phyloP scores from a whole-genome alignment of 2,113 vertebrate genomes.

The Empidonax traillii region DNA sequence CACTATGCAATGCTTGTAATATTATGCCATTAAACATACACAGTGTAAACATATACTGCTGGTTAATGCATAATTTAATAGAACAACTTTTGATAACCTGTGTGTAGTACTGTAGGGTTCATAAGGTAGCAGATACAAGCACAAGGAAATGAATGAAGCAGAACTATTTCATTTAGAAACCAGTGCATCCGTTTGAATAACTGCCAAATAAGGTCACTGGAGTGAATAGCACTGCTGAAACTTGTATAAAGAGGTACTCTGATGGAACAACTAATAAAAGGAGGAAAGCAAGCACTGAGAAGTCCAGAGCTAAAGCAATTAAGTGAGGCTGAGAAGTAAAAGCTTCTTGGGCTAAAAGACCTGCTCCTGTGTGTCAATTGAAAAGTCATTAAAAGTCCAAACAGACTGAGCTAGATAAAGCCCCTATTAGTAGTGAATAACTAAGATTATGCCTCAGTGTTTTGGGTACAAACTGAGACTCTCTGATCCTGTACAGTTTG shows the following conservation, averaged over 20 bases:
- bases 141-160: not conserved
- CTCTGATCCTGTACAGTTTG: not conserved
- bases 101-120: not conserved
- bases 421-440: not conserved
- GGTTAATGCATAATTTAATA: slow-evolving; percentile 13
- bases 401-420: not conserved
- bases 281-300: not conserved
- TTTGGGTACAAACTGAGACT: not conserved
- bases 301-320: not conserved
- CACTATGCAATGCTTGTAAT: not conserved
- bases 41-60: not conserved
- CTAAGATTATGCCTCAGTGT: not conserved
- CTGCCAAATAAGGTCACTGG: not conserved
- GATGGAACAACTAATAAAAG: not conserved
- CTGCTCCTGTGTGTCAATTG: not conserved
- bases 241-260: not conserved
- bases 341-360: not conserved
- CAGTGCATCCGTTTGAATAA: not conserved
- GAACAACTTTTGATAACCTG: not conserved
- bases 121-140: not conserved
- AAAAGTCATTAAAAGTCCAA: not conserved
- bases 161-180: not conserved
- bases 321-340: not conserved
- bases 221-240: not conserved
- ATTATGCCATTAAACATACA: not conserved